Evolutionary conservation across 2,888 invertebrate genomes (phyloP).

Genomic region (Aleiodes alternator): DNA sequence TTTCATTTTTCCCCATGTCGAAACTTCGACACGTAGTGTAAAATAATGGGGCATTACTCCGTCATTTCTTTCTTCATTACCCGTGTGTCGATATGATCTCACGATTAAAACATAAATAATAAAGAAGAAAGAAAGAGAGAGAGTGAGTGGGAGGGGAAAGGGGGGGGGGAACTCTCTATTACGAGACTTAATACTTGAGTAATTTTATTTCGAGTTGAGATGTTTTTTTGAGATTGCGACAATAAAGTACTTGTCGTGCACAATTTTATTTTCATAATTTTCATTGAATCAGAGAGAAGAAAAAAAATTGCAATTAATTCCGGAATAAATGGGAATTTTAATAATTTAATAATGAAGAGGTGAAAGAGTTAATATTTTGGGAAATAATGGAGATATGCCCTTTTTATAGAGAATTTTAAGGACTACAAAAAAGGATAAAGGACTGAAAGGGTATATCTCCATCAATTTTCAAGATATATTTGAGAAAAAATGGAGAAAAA

Average conservation of each 20-base stretch:
- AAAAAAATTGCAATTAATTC: conserved; percentile 1
- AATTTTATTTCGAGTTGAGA: conserved; percentile 6
- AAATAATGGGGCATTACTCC: conserved; percentile 40
- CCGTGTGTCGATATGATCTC: conserved; percentile 33
- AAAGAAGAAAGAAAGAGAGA: too few relatives aligned
- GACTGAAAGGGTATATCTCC: too few relatives aligned
- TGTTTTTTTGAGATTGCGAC: conserved; percentile 9
- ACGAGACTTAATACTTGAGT: conserved; percentile 20
- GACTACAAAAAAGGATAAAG: too few relatives aligned
- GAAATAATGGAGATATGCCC: too few relatives aligned
- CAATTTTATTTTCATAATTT: conserved; percentile 24
- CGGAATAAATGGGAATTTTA: too few relatives aligned
- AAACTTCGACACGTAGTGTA: conserved; percentile 16
- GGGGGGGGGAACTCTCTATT: background rate
- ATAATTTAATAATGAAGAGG: too few relatives aligned
- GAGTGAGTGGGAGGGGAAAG: too few relatives aligned
- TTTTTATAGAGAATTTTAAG: too few relatives aligned
- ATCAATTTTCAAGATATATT: too few relatives aligned
- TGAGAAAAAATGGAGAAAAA: too few relatives aligned
- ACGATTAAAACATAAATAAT: conserved; percentile 24
- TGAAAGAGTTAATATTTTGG: too few relatives aligned
- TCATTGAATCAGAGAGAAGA: background rate
- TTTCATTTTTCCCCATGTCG: background rate
- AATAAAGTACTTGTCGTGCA: conserved; percentile 12
- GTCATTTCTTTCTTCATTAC: conserved; percentile 39